These are phyloP conservation scores for Melanerpes aurifrons DNA, from an alignment of 2,113 vertebrate species.

Conservation along the genomic window DNA sequence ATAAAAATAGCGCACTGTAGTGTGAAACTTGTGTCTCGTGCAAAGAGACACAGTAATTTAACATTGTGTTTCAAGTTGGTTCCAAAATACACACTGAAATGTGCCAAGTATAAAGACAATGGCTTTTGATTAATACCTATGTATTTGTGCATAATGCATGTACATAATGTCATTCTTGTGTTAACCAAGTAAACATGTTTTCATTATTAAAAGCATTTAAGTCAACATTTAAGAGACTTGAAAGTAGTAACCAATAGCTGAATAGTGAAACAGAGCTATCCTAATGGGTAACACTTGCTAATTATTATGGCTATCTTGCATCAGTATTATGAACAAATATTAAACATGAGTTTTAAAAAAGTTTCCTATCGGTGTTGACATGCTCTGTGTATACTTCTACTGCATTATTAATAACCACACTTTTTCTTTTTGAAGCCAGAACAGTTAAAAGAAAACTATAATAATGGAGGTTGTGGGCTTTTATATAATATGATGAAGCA, in stretches of 20 bases:
- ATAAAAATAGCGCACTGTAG: conserved; percentile 33
- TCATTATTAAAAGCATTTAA: not conserved
- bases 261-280: not conserved
- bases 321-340: not conserved
- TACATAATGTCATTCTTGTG: not conserved
- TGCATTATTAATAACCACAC: not conserved
- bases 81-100: conserved; percentile 24
- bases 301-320: not conserved
- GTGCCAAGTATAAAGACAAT: not conserved
- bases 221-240: not conserved
- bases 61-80: not conserved
- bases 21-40: conserved; percentile 19
- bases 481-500: not conserved
- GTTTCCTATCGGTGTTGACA: not conserved
- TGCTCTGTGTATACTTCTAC: not conserved
- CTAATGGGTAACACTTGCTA: not conserved
- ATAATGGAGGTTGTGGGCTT: not conserved
- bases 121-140: not conserved
- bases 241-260: not conserved
- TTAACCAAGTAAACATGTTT: not conserved
- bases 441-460: not conserved
- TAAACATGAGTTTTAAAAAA: not conserved
- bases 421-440: not conserved
- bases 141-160: not conserved
- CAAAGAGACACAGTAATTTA: conserved; percentile 7